Base-by-base conservation (phyloP, 2,113 vertebrate genomes). In the Mola mola region DNA sequence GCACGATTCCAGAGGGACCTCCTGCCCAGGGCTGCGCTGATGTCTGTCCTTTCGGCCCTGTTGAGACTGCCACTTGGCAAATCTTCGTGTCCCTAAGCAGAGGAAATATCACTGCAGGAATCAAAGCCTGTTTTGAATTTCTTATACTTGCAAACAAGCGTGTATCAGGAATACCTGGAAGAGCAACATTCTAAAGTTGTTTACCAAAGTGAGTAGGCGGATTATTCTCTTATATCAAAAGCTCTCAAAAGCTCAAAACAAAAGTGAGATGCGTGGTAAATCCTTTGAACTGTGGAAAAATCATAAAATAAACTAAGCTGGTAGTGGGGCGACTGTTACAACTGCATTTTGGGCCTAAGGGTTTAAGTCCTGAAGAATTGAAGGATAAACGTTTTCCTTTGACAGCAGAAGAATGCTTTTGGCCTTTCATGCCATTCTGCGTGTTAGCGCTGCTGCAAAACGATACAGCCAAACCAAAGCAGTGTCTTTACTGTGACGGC, bases 341-440 rank as follows among this genome's bases (percentile, higher is more conserved):
- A 61, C 43, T 62, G 48, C 28, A 21, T 77, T 73, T 24, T 19
- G 48, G 65, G 33, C 65, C 43, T 24, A 37, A 56, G 41, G 51
- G 37, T 70, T 81, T 55, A 74, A 72, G 63, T 56, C 61, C 42
- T 43, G 21, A 78, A 79, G 74, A 80, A 76, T 71, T 71, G 64
- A 63, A 28, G 66, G 58, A 68, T 64, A 61, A 22, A 66, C 40
- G 28, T 68, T 82, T 78, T 58, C n/a, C 52, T 67, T 72, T 68
- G 67, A 72, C 62, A 73, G 56, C 34, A 21, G 41, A 58, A 64
- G 7, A 75, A 63, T 55, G 33, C 58, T 50, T 12, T 56, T 47
- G 55, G 53, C 50, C 33, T 74, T 33, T 22, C 11, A 13, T 41
- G 59, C 51, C 26, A 15, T 36, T 71, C 24, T 46, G 8, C 28